These are phyloP conservation scores for Vanessa atalanta DNA, from an alignment of 1,140 invertebrate genomes.

Conservation along the genomic window DNA sequence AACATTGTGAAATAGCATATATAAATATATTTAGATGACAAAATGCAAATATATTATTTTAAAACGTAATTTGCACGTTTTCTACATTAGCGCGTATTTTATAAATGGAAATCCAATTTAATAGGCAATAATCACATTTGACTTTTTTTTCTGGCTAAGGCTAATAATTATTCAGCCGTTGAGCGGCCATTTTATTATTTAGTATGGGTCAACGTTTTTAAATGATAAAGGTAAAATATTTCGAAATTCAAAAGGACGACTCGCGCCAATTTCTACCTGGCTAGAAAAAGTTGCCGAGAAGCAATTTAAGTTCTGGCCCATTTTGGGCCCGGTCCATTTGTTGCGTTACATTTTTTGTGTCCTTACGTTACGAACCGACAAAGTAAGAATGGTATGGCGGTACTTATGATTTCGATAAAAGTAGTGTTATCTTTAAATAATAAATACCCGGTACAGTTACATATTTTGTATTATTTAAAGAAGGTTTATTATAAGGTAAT, in stretches of 20 bases:
- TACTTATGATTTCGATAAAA: slow-evolving; percentile 20
- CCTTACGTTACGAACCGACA: slow-evolving; percentile 47
- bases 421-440: slow-evolving; percentile 13
- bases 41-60: too few relatives aligned
- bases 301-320: slow-evolving; percentile 51
- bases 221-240: slow-evolving; percentile 42
- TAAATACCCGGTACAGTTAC: slow-evolving; percentile 18
- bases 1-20: too few relatives aligned
- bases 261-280: slow-evolving; percentile 61
- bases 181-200: slow-evolving; percentile 47
- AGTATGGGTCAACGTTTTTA: slow-evolving; percentile 34
- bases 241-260: slow-evolving; percentile 40
- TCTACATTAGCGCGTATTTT: too few relatives aligned
- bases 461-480: slow-evolving; percentile 14
- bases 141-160: slow-evolving; percentile 10
- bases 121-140: background rate
- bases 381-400: slow-evolving; percentile 36
- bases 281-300: slow-evolving; percentile 46
- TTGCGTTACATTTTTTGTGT: slow-evolving; percentile 45
- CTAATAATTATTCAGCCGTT: slow-evolving; percentile 44
- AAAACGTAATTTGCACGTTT: too few relatives aligned
- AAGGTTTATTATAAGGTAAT: background rate
- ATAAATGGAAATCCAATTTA: background rate
- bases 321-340: slow-evolving; percentile 58
- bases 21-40: too few relatives aligned